phyloP scores from a whole-genome alignment of 2,888 invertebrate species.

The Andrena camellia region DNA sequence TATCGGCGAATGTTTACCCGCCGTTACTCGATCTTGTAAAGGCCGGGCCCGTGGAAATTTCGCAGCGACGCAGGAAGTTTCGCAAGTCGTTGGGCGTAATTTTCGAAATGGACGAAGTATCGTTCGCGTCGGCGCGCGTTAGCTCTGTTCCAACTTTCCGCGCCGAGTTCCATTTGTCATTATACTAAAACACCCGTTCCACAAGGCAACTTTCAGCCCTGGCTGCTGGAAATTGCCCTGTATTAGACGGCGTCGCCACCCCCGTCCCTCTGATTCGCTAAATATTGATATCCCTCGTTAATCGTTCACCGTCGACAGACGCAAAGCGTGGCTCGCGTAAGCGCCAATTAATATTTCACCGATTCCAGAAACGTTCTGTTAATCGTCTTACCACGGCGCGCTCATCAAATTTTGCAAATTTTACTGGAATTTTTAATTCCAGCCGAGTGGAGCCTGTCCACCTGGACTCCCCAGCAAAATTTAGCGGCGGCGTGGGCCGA shows the following conservation, averaged over 20 bases:
- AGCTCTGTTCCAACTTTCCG: constrained; percentile 43
- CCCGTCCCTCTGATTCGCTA: neutral
- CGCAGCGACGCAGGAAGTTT: constrained; percentile 24
- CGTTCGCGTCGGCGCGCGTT: constrained; percentile 41
- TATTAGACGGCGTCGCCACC: neutral
- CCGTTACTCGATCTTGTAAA: constrained; percentile 19
- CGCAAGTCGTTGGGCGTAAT: constrained; percentile 41
- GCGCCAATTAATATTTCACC: constrained; percentile 25
- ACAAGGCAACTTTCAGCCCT: constrained; percentile 32
- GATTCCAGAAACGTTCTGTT: neutral
- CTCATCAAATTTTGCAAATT: neutral
- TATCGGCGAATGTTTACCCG: constrained; percentile 25
- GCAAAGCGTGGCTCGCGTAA: neutral
- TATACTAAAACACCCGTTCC: constrained; percentile 28
- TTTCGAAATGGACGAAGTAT: constrained; percentile 57
- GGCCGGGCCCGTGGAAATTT: constrained; percentile 30
- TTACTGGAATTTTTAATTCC: neutral
- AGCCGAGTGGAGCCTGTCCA: too few relatives aligned
- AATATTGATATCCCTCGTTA: constrained; percentile 49
- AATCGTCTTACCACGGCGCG: constrained; percentile 6
- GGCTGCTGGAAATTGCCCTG: constrained; percentile 41
- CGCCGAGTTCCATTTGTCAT: constrained; percentile 50
- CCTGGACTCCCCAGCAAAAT: too few relatives aligned
- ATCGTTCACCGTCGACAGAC: constrained; percentile 1
- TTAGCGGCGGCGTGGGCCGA: too few relatives aligned